phyloP scores from a whole-genome alignment of 1,140 invertebrate species.

The Macrobrachium rosenbergii region DNA sequence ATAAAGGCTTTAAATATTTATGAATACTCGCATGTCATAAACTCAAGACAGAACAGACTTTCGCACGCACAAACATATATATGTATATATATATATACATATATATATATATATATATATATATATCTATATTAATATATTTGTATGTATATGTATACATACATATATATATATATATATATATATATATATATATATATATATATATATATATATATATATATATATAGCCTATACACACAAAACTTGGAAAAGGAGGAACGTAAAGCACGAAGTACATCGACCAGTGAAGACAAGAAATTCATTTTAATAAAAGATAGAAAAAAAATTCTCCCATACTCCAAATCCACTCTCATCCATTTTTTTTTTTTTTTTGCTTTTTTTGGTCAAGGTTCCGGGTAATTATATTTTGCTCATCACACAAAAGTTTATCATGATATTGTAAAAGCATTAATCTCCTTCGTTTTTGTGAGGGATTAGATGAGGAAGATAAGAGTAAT shows the following conservation, averaged over 20 bases:
- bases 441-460: too few relatives aligned
- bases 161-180: not conserved
- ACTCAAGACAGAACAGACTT: not conserved
- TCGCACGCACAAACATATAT: not conserved
- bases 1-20: too few relatives aligned
- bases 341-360: not conserved
- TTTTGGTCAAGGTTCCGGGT: not conserved
- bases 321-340: not conserved
- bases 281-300: too few relatives aligned
- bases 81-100: constrained; percentile 18
- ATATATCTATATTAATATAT: not conserved
- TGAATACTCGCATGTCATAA: not conserved
- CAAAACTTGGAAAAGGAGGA: too few relatives aligned
- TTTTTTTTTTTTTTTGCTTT: not conserved
- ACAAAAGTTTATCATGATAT: too few relatives aligned
- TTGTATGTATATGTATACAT: not conserved
- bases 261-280: too few relatives aligned
- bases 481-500: too few relatives aligned
- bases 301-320: too few relatives aligned
- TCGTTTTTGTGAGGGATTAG: too few relatives aligned
- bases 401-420: too few relatives aligned
- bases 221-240: too few relatives aligned
- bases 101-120: constrained; percentile 12
- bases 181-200: constrained; percentile 10
- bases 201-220: not conserved